Conservation (phyloP, 2,113 vertebrate genomes). For the Okapia johnstoni region DNA sequence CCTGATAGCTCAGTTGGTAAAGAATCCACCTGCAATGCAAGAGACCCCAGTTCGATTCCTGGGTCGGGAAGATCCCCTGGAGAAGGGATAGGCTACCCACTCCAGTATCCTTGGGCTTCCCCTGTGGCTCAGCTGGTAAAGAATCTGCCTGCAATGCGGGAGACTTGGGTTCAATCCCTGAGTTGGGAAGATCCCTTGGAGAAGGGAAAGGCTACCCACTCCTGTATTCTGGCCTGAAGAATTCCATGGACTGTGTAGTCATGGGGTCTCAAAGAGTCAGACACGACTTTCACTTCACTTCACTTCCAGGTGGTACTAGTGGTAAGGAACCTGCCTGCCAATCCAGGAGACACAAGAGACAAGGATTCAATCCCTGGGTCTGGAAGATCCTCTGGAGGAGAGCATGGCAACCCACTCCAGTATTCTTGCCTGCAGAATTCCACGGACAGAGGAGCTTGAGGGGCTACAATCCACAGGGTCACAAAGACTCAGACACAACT, state of each 20-base stretch:
- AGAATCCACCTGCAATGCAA: background rate
- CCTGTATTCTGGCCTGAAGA: background rate
- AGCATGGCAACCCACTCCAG: background rate
- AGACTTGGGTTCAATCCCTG: background rate
- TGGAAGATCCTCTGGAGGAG: background rate
- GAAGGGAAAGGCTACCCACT: background rate
- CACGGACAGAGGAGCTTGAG: background rate
- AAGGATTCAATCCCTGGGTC: background rate
- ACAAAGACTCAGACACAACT: background rate
- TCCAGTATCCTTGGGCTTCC: background rate
- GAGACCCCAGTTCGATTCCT: background rate
- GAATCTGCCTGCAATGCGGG: background rate
- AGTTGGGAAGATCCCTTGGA: background rate
- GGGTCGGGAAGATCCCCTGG: background rate
- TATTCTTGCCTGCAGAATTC: background rate
- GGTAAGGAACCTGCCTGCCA: background rate
- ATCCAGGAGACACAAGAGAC: background rate
- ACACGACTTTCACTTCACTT: background rate
- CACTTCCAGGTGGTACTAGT: background rate
- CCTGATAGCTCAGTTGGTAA: background rate
- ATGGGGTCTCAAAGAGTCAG: background rate
- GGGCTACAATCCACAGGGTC: background rate
- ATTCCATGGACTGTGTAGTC: background rate
- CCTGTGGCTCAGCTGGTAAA: background rate
- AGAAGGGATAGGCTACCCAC: background rate